phyloP scores from a whole-genome alignment of 23 tunicate species.

The Trididemnum clinides region DNA sequence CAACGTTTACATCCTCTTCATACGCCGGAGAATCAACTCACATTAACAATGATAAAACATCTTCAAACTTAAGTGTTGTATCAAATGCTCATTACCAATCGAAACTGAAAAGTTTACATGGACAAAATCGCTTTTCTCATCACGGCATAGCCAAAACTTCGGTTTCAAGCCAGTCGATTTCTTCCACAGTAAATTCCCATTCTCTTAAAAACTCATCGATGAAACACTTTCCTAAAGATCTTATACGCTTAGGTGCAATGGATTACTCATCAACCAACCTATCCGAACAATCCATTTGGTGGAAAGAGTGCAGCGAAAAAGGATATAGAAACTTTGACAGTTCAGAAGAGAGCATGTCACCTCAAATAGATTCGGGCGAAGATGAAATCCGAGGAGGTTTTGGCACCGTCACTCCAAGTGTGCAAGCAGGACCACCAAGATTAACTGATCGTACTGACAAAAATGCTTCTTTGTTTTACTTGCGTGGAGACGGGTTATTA shows the following conservation, averaged over 20 bases:
- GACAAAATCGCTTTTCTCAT: neutral
- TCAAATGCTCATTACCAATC: no score
- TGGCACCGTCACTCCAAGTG: neutral
- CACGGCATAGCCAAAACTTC: neutral
- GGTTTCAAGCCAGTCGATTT: constrained; percentile 41
- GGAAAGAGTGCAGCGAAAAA: constrained; percentile 17
- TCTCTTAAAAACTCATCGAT: neutral
- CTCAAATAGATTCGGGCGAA: constrained; percentile 10
- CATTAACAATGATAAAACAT: no score
- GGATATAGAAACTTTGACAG: neutral
- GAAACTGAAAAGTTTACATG: neutral
- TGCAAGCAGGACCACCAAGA: neutral
- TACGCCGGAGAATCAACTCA: no score
- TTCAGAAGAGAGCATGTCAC: constrained; percentile 28
- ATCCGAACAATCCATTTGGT: constrained; percentile 59
- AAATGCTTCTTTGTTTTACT: constrained; percentile 57
- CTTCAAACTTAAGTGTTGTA: no score
- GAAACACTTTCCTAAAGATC: constrained; percentile 34
- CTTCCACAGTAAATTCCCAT: constrained; percentile 1
- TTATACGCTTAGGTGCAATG: constrained; percentile 32
- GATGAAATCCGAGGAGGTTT: constrained; percentile 22
- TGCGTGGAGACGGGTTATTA: constrained; percentile 79
- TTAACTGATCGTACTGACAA: neutral
- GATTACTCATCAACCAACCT: constrained; percentile 75
- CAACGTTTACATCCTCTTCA: no score